These are phyloP conservation scores for Helicoverpa armigera DNA, from an alignment of 1,140 invertebrate genomes.

Conservation along the genomic window DNA sequence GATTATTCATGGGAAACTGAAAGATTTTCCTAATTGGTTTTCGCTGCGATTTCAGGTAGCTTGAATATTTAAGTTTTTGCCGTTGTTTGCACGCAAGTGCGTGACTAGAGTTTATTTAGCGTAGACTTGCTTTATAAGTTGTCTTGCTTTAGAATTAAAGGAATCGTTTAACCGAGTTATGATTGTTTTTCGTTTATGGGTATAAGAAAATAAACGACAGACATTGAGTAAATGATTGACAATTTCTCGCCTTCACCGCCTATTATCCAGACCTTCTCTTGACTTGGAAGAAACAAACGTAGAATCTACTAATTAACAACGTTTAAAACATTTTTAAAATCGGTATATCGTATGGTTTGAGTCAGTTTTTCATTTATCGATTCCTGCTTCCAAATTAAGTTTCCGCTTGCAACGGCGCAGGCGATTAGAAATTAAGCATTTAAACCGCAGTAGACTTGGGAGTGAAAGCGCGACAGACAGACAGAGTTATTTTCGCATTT, in stretches of 20 bases:
- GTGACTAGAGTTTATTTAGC: slow-evolving; percentile 35
- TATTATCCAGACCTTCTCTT: no score
- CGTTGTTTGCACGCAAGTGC: slow-evolving; percentile 37
- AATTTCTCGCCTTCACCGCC: no score
- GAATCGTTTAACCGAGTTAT: slow-evolving; percentile 19
- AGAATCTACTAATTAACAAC: no score
- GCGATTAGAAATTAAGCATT: slow-evolving; percentile 13
- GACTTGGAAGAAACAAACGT: not conserved
- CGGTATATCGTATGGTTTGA: not conserved
- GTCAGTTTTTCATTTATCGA: slow-evolving; percentile 42
- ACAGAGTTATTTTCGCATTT: no score
- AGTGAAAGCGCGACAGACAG: no score
- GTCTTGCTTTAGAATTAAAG: not conserved
- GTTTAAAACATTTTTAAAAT: not conserved
- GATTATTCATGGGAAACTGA: slow-evolving; percentile 46
- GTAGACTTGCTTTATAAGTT: slow-evolving; percentile 13
- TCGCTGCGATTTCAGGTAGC: slow-evolving; percentile 9
- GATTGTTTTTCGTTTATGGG: not conserved
- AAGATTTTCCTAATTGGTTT: slow-evolving; percentile 47
- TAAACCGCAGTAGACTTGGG: no score
- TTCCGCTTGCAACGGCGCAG: slow-evolving; percentile 24
- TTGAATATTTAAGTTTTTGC: slow-evolving; percentile 41
- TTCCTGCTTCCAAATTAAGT: slow-evolving; percentile 42
- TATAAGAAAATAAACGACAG: no score
- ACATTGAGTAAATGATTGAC: no score